Base-by-base conservation (phyloP, 2,797 vertebrate genomes). In the Lemur catta region DNA sequence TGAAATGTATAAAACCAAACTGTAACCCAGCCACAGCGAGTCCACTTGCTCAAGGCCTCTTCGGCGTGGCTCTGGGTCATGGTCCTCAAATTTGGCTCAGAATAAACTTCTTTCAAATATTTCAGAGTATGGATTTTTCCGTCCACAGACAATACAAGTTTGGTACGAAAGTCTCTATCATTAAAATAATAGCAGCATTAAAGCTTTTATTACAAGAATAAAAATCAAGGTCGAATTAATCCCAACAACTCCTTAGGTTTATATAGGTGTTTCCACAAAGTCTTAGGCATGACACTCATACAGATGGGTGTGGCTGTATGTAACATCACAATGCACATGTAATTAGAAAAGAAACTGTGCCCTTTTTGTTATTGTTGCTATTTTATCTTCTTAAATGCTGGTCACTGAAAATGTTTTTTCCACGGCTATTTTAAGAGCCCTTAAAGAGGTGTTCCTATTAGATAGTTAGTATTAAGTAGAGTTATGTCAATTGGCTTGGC, bases 371-470 rank as follows among this genome's bases (percentile, higher is more conserved):
- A 75, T 46, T 69, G 43, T 17, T 69, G 85, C 50, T 84, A 41
- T 79, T 91, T 59, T 89, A 30, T 46, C 79, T 93, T 81, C 63
- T 92, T 95, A 50, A 61, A 96, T 43, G 67, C 28, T 74, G 35
- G 74, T 67, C 75, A 89, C 35, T 88, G 84, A 94, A 96, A 96
- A 96, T 74, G 28, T 2, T 38, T 80, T 91, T 94, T 89, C 74
- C 72, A 82, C 28, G 52, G 7, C 74, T 86, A 59, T 67, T 41
- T 93, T 84, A 87, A 92, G 48, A 93, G 46, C n/a, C 38, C 69
- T 84, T 52, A 84, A 87, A 74, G 75, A 67, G 46, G 55, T 22
- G 84, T 46, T 90, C 80, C 13, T 75, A 52, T 91, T 43, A 84
- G 11, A 88, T 4, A n/a, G 30, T 84, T 4, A n/a, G 30, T 84